Percentiles rank a stretch among this genome's conserved stretches.
phyloP scores from a whole-genome alignment of 2,888 invertebrate genomes.

The Lordiphosa fenestrarum region DNA sequence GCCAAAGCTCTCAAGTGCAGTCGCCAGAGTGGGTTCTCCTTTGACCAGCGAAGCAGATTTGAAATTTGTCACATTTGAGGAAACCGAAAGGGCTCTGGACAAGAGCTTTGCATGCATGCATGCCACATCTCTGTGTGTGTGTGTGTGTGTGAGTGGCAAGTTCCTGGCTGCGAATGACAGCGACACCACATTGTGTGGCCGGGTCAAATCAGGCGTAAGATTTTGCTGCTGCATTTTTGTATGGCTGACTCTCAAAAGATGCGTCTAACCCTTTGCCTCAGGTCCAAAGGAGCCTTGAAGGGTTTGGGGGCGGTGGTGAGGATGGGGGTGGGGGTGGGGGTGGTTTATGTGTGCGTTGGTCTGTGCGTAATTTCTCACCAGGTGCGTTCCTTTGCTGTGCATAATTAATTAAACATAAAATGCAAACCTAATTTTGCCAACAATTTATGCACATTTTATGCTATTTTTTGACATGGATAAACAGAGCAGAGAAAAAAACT shows the following conservation, averaged over 20 bases:
- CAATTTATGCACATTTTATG: slow-evolving; percentile 48
- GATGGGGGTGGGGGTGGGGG: background rate
- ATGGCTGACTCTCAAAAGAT: slow-evolving; percentile 42
- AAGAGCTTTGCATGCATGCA: slow-evolving; percentile 12
- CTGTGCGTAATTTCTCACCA: slow-evolving; percentile 63
- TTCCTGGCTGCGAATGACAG: slow-evolving; percentile 46
- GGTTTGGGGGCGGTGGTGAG: too few relatives aligned
- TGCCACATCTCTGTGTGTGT: slow-evolving; percentile 5
- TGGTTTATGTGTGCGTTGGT: slow-evolving; percentile 58
- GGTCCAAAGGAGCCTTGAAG: too few relatives aligned
- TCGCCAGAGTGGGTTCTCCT: slow-evolving; percentile 35
- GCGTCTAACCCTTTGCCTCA: slow-evolving; percentile 12
- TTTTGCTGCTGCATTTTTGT: slow-evolving; percentile 45
- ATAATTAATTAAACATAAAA: slow-evolving; percentile 78
- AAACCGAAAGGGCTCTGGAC: slow-evolving; percentile 29
- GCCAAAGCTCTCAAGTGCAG: slow-evolving; percentile 30
- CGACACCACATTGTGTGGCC: slow-evolving; percentile 36
- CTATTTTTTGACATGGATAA: slow-evolving; percentile 33
- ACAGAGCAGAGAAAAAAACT: too few relatives aligned
- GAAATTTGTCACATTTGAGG: slow-evolving; percentile 56
- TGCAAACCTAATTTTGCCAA: slow-evolving; percentile 62
- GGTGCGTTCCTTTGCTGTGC: slow-evolving; percentile 48
- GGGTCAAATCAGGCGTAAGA: slow-evolving; percentile 69
- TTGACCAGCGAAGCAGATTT: slow-evolving; percentile 65
- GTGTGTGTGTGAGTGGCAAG: slow-evolving; percentile 12